These are phyloP conservation scores for Tribolium madens DNA, from an alignment of 1,140 invertebrate genomes.

Conservation along the genomic window DNA sequence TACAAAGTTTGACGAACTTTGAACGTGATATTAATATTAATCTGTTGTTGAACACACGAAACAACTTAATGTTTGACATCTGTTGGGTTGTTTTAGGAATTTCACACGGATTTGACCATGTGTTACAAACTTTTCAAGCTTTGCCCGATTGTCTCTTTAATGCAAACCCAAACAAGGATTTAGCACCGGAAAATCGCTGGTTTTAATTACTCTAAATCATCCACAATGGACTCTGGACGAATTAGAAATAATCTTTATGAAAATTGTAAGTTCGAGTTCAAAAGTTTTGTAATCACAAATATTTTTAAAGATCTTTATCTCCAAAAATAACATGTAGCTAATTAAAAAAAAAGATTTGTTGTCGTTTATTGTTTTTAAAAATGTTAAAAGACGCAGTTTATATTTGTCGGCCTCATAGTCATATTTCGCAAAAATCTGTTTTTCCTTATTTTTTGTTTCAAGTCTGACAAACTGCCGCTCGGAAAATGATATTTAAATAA, in stretches of 20 bases:
- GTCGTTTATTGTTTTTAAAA: too few species aligned
- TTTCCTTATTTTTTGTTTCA: background rate
- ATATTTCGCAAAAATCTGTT: background rate
- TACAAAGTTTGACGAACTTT: conserved; percentile 24
- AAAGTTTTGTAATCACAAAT: too few species aligned
- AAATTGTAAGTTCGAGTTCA: too few species aligned
- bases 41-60: conserved; percentile 2
- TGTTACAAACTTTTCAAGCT: conserved; percentile 8
- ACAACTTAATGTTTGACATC: conserved; percentile 32
- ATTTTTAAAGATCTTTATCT: too few species aligned
- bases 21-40: conserved; percentile 28
- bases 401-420: background rate
- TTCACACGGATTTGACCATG: conserved; percentile 24
- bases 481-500: conserved; percentile 32
- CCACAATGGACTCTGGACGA: background rate
- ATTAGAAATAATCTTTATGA: background rate
- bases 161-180: background rate
- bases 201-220: background rate
- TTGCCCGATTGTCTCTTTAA: conserved; percentile 10
- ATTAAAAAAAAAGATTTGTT: too few species aligned
- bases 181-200: background rate
- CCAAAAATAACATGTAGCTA: too few species aligned
- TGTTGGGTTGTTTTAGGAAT: conserved; percentile 33
- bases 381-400: background rate
- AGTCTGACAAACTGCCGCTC: background rate